Evolutionary conservation across 2,113 vertebrate species (phyloP), one percentile per base, ranked within the genome.

Genomic region (western clawed frog (Xenopus tropicalis)): DNA sequence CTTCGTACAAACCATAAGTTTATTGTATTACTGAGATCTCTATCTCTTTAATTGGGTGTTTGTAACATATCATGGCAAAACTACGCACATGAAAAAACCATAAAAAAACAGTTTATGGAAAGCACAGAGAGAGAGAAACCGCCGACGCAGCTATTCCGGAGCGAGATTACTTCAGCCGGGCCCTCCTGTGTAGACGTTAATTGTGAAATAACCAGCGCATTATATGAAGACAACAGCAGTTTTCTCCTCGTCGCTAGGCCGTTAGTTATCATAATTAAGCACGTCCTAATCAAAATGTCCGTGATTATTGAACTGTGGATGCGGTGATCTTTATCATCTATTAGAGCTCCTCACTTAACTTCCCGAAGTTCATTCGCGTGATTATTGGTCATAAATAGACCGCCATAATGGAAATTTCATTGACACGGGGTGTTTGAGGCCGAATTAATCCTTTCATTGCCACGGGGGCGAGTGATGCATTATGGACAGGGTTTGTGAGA

Each of bases 231-330:
- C 65, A 76, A 44, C 66, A 63, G 73, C 66, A 69, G 73, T 76
- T 74, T 68, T 63, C 29, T 51, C 66, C 73, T 76, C 66, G 63
- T 69, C 23, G 48, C 58, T 54, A 69, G 59, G 73, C 73, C 12
- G 73, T 76, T 76, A 76, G 73, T 76, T 69, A 76, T 76, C 66
- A 74, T 68, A 74, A 74, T 76, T 76, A 69, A 69, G 66, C 58
- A 63, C 25, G 59, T 74, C 59, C 66, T 75, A 69, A 75, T 75
- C 73, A 69, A 42, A 75, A 69, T 69, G 66, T 69, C 66, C 51
- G 48, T 69, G 73, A 76, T 76, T 76, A 63, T 76, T 69, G 66
- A 69, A 56, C 73, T 69, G 73, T 57, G 46, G 66, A 69, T 63
- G 61, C 73, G 16, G 66, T 54, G 58, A 69, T 69, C 65, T 74